phyloP scores from a whole-genome alignment of 2,113 vertebrate genomes.

The Cyprinodon tularosa region DNA sequence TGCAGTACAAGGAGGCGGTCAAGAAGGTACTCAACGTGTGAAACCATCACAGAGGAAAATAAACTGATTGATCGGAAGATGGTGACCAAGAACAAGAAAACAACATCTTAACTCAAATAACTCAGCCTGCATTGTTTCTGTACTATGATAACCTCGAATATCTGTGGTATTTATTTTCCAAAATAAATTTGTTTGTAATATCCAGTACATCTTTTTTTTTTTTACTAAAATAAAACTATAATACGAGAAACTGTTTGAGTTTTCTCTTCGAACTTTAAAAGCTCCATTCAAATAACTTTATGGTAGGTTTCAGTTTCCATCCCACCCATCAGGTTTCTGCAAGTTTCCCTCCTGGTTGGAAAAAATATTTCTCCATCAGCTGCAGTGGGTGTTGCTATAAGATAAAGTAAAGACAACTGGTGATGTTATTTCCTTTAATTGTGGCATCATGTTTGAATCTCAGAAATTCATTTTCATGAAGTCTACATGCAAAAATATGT shows the following conservation, averaged over 20 bases:
- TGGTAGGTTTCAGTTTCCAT: background rate
- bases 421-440: too few species aligned
- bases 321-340: conserved; percentile 51
- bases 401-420: too few species aligned
- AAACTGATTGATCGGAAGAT: conserved; percentile 16
- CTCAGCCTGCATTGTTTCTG: background rate
- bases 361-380: conserved; percentile 49
- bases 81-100: conserved; percentile 2
- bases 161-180: conserved; percentile 41
- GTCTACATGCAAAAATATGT: background rate
- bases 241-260: background rate
- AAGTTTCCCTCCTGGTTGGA: conserved; percentile 27
- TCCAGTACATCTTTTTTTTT: background rate
- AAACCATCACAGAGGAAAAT: background rate
- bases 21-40: conserved; percentile 83
- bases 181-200: conserved; percentile 14
- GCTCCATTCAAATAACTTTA: conserved; percentile 3
- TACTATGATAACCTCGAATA: background rate
- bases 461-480: background rate
- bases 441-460: background rate
- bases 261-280: conserved; percentile 3
- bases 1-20: conserved; percentile 90
- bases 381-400: background rate
- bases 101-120: background rate
- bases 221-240: conserved; percentile 45